These are phyloP conservation scores for Nemapogon koenigi DNA, from an alignment of 2,888 invertebrate species.

Conservation along the genomic window DNA sequence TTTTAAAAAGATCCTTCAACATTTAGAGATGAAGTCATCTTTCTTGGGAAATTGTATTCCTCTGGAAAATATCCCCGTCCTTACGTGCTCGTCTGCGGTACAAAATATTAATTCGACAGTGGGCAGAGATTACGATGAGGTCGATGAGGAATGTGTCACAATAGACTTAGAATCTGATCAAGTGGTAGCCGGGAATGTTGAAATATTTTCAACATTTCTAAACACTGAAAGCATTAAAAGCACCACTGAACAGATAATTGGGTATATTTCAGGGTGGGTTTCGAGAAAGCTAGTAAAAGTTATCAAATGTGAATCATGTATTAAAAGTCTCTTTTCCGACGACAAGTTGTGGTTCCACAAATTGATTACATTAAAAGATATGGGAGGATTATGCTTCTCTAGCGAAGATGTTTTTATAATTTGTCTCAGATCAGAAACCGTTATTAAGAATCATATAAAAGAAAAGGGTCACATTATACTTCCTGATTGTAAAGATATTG, in stretches of 20 bases:
- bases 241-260: slow-evolving; percentile 13
- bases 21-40: slow-evolving; percentile 11
- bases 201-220: no score
- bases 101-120: not conserved
- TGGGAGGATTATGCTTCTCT: slow-evolving; percentile 13
- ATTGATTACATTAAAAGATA: slow-evolving; percentile 13
- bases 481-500: no score
- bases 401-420: slow-evolving; percentile 8
- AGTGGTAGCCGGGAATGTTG: no score
- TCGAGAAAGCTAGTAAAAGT: slow-evolving; percentile 10
- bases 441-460: slow-evolving; percentile 6
- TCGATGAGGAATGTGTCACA: no score
- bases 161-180: no score
- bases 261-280: slow-evolving; percentile 16
- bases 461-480: slow-evolving; percentile 4
- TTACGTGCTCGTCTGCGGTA: not conserved
- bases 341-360: slow-evolving; percentile 15
- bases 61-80: slow-evolving; percentile 21
- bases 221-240: slow-evolving; percentile 14
- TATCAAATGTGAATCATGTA: slow-evolving; percentile 16
- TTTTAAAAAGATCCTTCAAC: slow-evolving; percentile 10
- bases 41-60: slow-evolving; percentile 12
- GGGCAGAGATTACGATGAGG: not conserved
- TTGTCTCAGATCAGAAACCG: slow-evolving; percentile 6
- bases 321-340: slow-evolving; percentile 8